Evolutionary conservation across 2,888 invertebrate species (phyloP).

Genomic region (Oegoconia quadripuncta): DNA sequence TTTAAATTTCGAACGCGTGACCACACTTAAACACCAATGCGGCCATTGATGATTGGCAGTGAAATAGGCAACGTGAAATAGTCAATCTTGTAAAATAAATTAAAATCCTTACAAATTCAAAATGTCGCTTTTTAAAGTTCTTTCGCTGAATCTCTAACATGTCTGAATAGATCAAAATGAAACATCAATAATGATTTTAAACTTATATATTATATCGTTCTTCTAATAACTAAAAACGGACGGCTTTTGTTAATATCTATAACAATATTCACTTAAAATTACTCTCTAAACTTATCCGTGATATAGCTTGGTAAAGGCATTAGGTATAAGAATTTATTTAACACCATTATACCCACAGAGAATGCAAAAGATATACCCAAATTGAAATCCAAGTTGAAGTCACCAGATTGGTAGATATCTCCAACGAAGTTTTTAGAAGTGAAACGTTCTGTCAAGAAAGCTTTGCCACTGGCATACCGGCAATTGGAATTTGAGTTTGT

Average conservation of each 20-base stretch:
- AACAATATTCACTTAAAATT: slow-evolving; percentile 11
- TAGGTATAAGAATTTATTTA: slow-evolving; percentile 91
- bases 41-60: too few species aligned
- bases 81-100: too few species aligned
- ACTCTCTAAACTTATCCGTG: slow-evolving; percentile 92
- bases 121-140: too few species aligned
- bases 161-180: too few species aligned
- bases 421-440: slow-evolving; percentile 75
- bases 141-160: too few species aligned
- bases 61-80: too few species aligned
- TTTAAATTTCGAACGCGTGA: too few species aligned
- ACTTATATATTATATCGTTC: too few species aligned
- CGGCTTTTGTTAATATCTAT: background rate
- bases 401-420: slow-evolving; percentile 77
- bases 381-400: slow-evolving; percentile 86
- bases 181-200: too few species aligned
- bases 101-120: too few species aligned
- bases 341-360: slow-evolving; percentile 87
- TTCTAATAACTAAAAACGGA: too few species aligned
- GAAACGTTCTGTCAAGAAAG: slow-evolving; percentile 86
- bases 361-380: slow-evolving; percentile 91
- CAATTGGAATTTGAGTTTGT: slow-evolving; percentile 79
- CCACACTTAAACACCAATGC: too few species aligned
- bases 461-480: slow-evolving; percentile 84
- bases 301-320: slow-evolving; percentile 91